Conservation (phyloP, 2,888 invertebrate species). For the Mimumesa dahlbomi region DNA sequence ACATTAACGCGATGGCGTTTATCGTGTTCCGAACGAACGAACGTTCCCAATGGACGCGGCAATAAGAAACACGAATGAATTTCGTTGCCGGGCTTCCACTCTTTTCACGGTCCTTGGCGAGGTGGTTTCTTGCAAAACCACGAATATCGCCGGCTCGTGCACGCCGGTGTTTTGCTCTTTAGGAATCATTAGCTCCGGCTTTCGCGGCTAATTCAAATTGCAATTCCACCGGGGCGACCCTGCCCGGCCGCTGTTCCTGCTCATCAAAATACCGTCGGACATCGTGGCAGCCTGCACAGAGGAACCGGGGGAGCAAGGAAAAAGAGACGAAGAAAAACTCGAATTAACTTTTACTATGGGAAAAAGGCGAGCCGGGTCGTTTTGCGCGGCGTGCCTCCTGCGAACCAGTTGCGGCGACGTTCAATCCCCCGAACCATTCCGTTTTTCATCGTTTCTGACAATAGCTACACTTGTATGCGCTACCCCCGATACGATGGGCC, state of each 20-base stretch:
- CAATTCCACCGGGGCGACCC: constrained; percentile 67
- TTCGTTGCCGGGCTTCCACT: constrained; percentile 52
- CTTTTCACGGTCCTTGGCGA: constrained; percentile 65
- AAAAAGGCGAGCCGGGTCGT: constrained; percentile 61
- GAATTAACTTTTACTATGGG: constrained; percentile 74
- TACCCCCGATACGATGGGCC: no score
- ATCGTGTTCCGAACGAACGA: constrained; percentile 53
- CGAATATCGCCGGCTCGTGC: constrained; percentile 67
- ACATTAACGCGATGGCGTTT: constrained; percentile 32
- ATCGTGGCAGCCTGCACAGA: constrained; percentile 56
- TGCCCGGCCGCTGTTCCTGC: constrained; percentile 55
- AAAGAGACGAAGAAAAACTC: constrained; percentile 66
- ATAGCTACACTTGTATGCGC: no score
- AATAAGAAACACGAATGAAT: constrained; percentile 62
- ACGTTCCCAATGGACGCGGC: constrained; percentile 11
- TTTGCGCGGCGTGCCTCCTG: constrained; percentile 32
- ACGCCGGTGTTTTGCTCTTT: constrained; percentile 74
- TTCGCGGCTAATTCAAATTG: constrained; percentile 79
- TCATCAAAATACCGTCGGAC: constrained; percentile 79
- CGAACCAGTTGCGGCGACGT: constrained; percentile 34
- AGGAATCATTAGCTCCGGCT: constrained; percentile 78
- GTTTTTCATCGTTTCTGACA: neutral
- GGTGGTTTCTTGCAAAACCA: constrained; percentile 66
- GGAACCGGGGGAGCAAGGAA: no score
- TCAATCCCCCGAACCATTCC: constrained; percentile 10